These are phyloP conservation scores for Nasonia oneida DNA, from an alignment of 2,888 invertebrate species.

Conservation along the genomic window DNA sequence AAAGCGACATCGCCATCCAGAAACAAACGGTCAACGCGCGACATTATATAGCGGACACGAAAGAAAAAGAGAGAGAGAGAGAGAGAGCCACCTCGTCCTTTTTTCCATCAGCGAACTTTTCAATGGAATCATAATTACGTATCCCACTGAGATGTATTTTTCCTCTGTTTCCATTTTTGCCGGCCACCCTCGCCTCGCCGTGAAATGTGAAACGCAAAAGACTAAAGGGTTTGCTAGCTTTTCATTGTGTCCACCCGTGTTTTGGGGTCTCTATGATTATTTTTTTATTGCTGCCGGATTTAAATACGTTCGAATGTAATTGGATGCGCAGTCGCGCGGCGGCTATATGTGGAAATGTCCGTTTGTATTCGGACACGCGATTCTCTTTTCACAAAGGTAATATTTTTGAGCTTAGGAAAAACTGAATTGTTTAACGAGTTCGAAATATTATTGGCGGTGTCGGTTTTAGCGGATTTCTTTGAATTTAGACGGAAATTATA, in stretches of 20 bases:
- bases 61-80: constrained; percentile 36
- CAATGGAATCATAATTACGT: constrained; percentile 73
- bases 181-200: constrained; percentile 4
- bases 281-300: constrained; percentile 38
- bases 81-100: constrained; percentile 49
- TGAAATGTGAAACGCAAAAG: constrained; percentile 67
- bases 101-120: constrained; percentile 68
- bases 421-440: not conserved
- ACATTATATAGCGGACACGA: constrained; percentile 66
- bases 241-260: constrained; percentile 40
- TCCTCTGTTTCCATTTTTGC: constrained; percentile 50
- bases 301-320: constrained; percentile 37
- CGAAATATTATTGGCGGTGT: not conserved
- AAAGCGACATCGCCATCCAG: not conserved
- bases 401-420: not conserved
- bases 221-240: constrained; percentile 24
- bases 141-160: constrained; percentile 63
- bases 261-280: not conserved
- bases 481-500: not conserved
- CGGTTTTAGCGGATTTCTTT: not conserved
- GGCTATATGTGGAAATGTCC: not conserved
- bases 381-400: not conserved
- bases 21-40: constrained; percentile 63
- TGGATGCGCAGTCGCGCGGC: not conserved
- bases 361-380: not conserved